Evolutionary conservation across 2,113 vertebrate species (phyloP), one percentile per base, ranked within the genome.

Genomic region (Sapajus apella): DNA sequence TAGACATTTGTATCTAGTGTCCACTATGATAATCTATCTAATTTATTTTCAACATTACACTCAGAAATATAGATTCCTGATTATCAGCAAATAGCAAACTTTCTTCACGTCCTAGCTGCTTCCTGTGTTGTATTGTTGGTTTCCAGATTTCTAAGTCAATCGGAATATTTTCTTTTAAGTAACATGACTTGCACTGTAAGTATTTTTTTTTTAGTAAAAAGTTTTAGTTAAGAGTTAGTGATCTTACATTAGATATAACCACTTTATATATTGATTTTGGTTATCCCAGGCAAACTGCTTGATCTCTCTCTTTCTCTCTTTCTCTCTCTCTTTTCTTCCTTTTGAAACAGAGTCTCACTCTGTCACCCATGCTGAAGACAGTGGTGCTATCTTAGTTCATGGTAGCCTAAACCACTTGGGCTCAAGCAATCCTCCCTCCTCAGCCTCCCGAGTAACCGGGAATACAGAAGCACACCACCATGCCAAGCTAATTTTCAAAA

Each of bases 21-120:
- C 95, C 84, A 84, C 70, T 84, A n/a, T 55, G 58, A 68, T 93
- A 68, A 90, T 85, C 79, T 73, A 73, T 43, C 75, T 86, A 47
- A 96, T 58, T 79, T 72, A 32, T 52, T 89, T 84, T 27, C 20
- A 75, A 32, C 17, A 20, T 27, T 79, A 10, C 11, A 55, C 7
- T 73, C 37, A 61, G 10, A 80, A 55, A 40, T 64, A 27, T 0
- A 32, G 30, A 76, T 6, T 75, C 18, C 11, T 80, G 40, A 21
- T 83, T 92, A 56, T 37, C 86, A 83, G 35, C 12, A 77, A 52
- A 64, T n/a, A 85, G n/a, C 27, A 80, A 90, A 50, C 5, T 43
- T 40, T 52, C 85, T 55, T 66, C 13, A 45, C 25, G n/a, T 90
- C 1, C 12, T 58, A 11, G 35, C 45, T 80, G 37, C 40, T 32